phyloP scores from a whole-genome alignment of 2,797 vertebrate species.

The Cossypha heuglini region DNA sequence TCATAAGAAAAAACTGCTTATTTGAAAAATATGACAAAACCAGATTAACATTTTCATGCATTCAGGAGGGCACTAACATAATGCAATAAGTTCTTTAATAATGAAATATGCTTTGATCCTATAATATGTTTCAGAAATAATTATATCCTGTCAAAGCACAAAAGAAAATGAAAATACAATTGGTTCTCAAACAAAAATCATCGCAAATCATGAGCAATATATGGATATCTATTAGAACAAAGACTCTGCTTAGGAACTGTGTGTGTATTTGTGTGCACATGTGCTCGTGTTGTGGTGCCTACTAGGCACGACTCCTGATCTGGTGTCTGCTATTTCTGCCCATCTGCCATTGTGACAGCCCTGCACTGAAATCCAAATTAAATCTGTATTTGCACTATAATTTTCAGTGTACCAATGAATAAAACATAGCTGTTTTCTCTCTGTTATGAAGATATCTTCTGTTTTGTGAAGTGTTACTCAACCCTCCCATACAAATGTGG shows the following conservation, averaged over 20 bases:
- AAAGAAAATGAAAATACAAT: conserved; percentile 28
- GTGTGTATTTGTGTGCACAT: fast-evolving
- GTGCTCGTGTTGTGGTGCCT: neutral
- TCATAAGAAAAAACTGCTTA: conserved; percentile 25
- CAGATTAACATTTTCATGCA: conserved; percentile 15
- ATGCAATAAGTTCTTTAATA: conserved; percentile 37
- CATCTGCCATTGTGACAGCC: neutral
- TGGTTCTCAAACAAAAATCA: neutral
- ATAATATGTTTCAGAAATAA: conserved; percentile 3
- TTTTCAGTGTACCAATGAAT: neutral
- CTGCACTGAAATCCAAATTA: neutral
- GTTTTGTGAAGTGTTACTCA: neutral
- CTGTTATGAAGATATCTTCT: neutral
- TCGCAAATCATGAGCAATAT: neutral
- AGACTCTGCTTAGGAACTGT: neutral
- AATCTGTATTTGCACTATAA: neutral
- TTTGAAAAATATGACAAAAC: conserved; percentile 18
- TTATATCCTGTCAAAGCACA: conserved; percentile 6
- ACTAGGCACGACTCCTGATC: neutral
- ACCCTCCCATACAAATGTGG: neutral
- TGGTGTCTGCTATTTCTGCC: neutral
- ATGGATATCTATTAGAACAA: neutral
- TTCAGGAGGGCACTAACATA: neutral
- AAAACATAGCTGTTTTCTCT: neutral
- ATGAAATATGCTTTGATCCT: conserved; percentile 38